Percentiles rank a stretch among this genome's conserved stretches.
phyloP scores from a whole-genome alignment of 2,888 invertebrate genomes.

The Isoperla grammatica region DNA sequence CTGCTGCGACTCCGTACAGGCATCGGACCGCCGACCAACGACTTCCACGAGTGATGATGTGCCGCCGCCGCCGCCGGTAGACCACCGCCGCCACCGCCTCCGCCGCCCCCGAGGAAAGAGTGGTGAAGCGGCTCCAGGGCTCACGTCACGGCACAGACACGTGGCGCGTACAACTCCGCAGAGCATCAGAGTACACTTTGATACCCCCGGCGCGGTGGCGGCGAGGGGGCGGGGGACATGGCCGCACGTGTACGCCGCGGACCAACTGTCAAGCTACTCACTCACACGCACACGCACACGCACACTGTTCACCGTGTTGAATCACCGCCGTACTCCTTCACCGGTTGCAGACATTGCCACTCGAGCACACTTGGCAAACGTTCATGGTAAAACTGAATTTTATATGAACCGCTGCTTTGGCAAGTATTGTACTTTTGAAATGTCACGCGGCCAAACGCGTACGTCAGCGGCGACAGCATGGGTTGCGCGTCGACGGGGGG shows the following conservation, averaged over 20 bases:
- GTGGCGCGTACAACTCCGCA: slow-evolving; percentile 44
- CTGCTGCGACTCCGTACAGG: slow-evolving; percentile 31
- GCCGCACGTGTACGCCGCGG: slow-evolving; percentile 37
- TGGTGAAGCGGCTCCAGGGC: slow-evolving; percentile 49
- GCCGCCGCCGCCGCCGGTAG: slow-evolving; percentile 39
- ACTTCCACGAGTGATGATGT: slow-evolving; percentile 37
- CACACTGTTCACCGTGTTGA: too few species aligned
- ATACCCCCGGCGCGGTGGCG: slow-evolving; percentile 43
- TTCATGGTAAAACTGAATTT: too few species aligned
- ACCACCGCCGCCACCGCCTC: background rate
- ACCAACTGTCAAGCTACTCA: slow-evolving; percentile 50
- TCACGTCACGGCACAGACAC: slow-evolving; percentile 48
- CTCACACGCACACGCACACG: slow-evolving; percentile 33
- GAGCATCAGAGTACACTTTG: too few species aligned
- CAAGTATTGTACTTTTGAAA: too few species aligned
- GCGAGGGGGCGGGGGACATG: slow-evolving; percentile 52
- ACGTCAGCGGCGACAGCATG: too few species aligned
- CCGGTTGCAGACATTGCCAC: too few species aligned
- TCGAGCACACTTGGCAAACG: too few species aligned
- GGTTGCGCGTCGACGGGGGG: too few species aligned
- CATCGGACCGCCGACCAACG: slow-evolving; percentile 30
- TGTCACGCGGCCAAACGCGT: too few species aligned
- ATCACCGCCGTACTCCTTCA: too few species aligned
- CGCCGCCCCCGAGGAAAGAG: background rate
- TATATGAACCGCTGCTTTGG: too few species aligned